Percentiles rank a stretch among this genome's conserved stretches.
These are phyloP conservation scores for Drosophila bifasciata DNA, from an alignment of 1,140 invertebrate species.

Conservation along the genomic window DNA sequence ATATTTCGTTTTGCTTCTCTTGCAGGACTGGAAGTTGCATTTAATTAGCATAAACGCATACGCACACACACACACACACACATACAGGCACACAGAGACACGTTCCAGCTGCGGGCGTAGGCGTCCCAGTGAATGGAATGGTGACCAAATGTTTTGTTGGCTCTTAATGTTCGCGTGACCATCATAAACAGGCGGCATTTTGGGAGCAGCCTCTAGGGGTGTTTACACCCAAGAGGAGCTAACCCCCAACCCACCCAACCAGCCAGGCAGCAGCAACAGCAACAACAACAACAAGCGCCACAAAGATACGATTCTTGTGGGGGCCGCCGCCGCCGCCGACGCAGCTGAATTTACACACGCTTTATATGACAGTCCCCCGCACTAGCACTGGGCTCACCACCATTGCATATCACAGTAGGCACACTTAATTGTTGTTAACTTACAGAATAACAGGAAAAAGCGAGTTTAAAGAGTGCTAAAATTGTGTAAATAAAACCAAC, in stretches of 20 bases:
- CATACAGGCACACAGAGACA: conserved; percentile 24
- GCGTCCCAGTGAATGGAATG: conserved; percentile 8
- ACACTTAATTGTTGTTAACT: conserved; percentile 60
- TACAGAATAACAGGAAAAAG: conserved; percentile 62
- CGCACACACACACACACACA: conserved; percentile 29
- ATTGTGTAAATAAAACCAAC: conserved; percentile 73
- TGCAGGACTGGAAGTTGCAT: conserved; percentile 67
- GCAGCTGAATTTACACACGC: conserved; percentile 67
- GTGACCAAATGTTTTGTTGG: conserved; percentile 20
- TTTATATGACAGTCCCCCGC: conserved; percentile 33
- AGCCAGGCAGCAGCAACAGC: conserved; percentile 46
- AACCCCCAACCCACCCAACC: conserved; percentile 24
- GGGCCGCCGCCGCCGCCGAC: neutral
- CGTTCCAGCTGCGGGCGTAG: conserved; percentile 33
- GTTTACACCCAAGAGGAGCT: conserved; percentile 60
- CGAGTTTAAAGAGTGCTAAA: conserved; percentile 61
- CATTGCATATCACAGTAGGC: neutral
- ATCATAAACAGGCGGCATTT: conserved; percentile 38
- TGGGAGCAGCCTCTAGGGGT: conserved; percentile 8
- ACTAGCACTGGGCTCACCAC: conserved; percentile 17
- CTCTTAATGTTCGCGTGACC: conserved; percentile 69
- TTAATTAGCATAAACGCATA: conserved; percentile 72
- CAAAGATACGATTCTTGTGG: conserved; percentile 17
- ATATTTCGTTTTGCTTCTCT: conserved; percentile 47
- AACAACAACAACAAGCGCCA: conserved; percentile 28